These are phyloP conservation scores for Choristoneura fumiferana DNA, from an alignment of 1,140 invertebrate genomes.

Conservation along the genomic window DNA sequence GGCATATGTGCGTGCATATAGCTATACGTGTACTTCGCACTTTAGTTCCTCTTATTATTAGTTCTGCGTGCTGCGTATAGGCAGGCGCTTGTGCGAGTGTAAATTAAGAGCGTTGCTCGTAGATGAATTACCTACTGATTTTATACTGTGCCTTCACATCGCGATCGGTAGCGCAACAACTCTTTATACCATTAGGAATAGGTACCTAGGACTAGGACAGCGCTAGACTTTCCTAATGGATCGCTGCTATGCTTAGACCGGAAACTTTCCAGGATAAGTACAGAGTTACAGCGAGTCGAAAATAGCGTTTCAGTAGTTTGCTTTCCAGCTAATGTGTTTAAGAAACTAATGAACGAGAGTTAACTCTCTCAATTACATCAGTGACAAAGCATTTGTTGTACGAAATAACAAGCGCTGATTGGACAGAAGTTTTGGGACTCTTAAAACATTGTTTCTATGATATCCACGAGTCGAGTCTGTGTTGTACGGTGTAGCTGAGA, in stretches of 20 bases:
- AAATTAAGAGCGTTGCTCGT: conserved; percentile 5
- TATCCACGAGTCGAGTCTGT: too few species aligned
- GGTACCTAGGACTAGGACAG: conserved; percentile 56
- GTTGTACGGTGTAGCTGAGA: too few species aligned
- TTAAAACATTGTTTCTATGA: too few species aligned
- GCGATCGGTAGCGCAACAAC: too few species aligned
- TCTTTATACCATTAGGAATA: conserved; percentile 69
- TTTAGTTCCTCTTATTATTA: too few species aligned
- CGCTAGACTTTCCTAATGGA: conserved; percentile 65
- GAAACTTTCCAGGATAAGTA: conserved; percentile 62
- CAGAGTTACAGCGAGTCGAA: conserved; percentile 50
- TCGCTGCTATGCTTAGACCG: conserved; percentile 59
- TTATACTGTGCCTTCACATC: conserved; percentile 27
- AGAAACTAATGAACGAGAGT: conserved; percentile 29
- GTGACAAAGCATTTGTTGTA: neutral
- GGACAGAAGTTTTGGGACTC: too few species aligned
- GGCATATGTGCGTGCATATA: too few species aligned
- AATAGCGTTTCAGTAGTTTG: conserved; percentile 47
- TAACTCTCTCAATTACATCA: conserved; percentile 13
- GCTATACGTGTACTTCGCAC: too few species aligned
- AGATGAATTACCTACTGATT: neutral
- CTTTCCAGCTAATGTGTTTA: conserved; percentile 30
- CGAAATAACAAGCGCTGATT: neutral
- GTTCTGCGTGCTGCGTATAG: too few species aligned
- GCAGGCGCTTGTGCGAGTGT: too few species aligned